phyloP scores from a whole-genome alignment of 2,113 vertebrate species.

The Pseudorhombus dupliciocellatus region DNA sequence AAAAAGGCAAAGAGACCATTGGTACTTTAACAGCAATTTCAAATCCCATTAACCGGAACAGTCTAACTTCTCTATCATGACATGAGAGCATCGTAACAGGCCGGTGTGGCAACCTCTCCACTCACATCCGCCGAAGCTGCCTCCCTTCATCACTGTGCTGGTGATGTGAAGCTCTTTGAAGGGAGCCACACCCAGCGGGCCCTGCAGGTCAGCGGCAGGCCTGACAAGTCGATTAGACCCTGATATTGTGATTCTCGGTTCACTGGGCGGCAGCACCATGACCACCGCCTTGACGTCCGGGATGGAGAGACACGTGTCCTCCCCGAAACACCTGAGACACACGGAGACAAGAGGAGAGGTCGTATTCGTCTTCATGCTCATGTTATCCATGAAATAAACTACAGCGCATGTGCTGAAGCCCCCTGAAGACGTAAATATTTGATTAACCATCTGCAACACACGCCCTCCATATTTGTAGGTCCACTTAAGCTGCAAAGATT shows the following conservation, averaged over 20 bases:
- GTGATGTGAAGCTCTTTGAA: slow-evolving; percentile 86
- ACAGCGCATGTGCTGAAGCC: no score
- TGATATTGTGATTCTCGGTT: slow-evolving; percentile 92
- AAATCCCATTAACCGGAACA: background rate
- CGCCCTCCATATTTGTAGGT: no score
- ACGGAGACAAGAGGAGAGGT: background rate
- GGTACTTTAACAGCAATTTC: background rate
- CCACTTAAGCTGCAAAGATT: no score
- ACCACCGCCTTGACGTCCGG: slow-evolving; percentile 90
- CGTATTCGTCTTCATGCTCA: background rate
- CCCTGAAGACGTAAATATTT: no score
- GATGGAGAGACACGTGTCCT: slow-evolving; percentile 93
- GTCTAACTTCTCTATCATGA: background rate
- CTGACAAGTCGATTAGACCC: slow-evolving; percentile 89
- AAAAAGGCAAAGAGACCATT: no score
- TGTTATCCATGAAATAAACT: no score
- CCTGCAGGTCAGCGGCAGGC: slow-evolving; percentile 86
- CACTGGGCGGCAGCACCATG: slow-evolving; percentile 91
- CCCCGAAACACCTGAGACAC: slow-evolving; percentile 91
- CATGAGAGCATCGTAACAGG: background rate
- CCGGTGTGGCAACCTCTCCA: background rate
- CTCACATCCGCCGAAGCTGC: slow-evolving; percentile 78
- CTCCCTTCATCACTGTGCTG: slow-evolving; percentile 83
- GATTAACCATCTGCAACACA: no score
- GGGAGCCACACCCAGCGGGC: slow-evolving; percentile 84